Percentiles rank a stretch among this genome's conserved stretches.
Evolutionary conservation across 2,888 invertebrate species (phyloP).

Genomic region (Scaptomyza cyrtandrae): DNA sequence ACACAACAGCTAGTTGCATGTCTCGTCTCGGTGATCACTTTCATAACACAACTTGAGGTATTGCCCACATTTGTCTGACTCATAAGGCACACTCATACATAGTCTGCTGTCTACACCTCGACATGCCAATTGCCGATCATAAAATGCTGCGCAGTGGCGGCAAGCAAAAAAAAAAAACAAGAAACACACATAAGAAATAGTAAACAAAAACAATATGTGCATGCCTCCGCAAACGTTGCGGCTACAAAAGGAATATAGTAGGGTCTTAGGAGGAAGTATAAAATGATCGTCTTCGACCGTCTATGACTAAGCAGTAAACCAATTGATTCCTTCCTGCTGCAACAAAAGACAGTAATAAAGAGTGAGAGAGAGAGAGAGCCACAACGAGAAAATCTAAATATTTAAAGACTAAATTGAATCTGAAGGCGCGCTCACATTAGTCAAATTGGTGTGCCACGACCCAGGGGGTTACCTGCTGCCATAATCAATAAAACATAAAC

Average conservation of each 20-base stretch:
- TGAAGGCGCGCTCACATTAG: constrained; percentile 76
- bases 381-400: constrained; percentile 69
- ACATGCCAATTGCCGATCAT: constrained; percentile 59
- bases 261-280: constrained; percentile 62
- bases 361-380: constrained; percentile 8
- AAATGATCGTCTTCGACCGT: constrained; percentile 27
- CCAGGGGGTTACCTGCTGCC: constrained; percentile 47
- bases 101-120: constrained; percentile 17
- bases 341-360: neutral
- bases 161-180: constrained; percentile 8
- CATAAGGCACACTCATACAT: constrained; percentile 39
- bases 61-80: constrained; percentile 51
- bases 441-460: constrained; percentile 70
- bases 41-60: constrained; percentile 39
- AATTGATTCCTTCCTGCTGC: constrained; percentile 77
- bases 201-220: constrained; percentile 37
- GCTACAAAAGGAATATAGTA: constrained; percentile 67
- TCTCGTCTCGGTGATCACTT: constrained; percentile 40
- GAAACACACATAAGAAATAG: constrained; percentile 1
- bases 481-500: constrained; percentile 76
- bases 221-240: constrained; percentile 31
- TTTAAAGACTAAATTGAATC: constrained; percentile 79
- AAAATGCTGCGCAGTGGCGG: constrained; percentile 38
- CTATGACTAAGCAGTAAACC: constrained; percentile 75
- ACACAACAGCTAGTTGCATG: neutral